Conservation (phyloP, 2,888 invertebrate species). For the Shargacucullia verbasci region DNA sequence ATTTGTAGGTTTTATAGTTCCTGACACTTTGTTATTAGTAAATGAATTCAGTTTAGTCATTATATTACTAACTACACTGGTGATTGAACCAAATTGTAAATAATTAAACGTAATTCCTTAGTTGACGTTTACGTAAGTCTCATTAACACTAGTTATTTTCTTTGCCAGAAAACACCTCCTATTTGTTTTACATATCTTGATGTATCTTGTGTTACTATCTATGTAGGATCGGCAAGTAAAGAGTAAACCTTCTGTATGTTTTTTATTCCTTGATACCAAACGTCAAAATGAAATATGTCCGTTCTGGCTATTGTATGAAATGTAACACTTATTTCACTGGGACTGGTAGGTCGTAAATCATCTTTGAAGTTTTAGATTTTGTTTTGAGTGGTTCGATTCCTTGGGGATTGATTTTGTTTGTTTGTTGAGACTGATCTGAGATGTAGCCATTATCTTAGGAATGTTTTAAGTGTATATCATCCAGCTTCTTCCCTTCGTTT, state of each 20-base stretch:
- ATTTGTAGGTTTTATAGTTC: too few relatives aligned
- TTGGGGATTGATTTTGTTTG: constrained; percentile 17
- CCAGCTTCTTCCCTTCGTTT: too few relatives aligned
- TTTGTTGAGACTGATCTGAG: constrained; percentile 22
- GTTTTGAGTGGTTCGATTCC: constrained; percentile 39
- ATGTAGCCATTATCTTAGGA: background rate
- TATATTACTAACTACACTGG: too few relatives aligned
- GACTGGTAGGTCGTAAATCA: constrained; percentile 57
- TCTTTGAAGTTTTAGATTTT: constrained; percentile 51
- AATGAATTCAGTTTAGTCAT: too few relatives aligned
- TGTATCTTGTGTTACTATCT: too few relatives aligned
- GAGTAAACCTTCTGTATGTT: constrained; percentile 23
- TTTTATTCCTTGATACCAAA: constrained; percentile 5
- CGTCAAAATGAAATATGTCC: constrained; percentile 58
- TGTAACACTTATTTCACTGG: constrained; percentile 51
- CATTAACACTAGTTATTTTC: too few relatives aligned
- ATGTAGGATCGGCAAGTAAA: background rate
- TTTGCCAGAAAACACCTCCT: too few relatives aligned
- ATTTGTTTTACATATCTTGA: too few relatives aligned
- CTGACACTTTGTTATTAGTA: too few relatives aligned
- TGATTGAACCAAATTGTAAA: too few relatives aligned
- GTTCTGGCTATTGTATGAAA: constrained; percentile 55
- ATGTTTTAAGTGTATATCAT: background rate
- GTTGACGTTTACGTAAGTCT: too few relatives aligned
- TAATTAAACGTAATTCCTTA: too few relatives aligned